Evolutionary conservation across 2,113 vertebrate genomes (phyloP), one percentile per base, ranked within the genome.

Genomic region (Pseudois nayaur): DNA sequence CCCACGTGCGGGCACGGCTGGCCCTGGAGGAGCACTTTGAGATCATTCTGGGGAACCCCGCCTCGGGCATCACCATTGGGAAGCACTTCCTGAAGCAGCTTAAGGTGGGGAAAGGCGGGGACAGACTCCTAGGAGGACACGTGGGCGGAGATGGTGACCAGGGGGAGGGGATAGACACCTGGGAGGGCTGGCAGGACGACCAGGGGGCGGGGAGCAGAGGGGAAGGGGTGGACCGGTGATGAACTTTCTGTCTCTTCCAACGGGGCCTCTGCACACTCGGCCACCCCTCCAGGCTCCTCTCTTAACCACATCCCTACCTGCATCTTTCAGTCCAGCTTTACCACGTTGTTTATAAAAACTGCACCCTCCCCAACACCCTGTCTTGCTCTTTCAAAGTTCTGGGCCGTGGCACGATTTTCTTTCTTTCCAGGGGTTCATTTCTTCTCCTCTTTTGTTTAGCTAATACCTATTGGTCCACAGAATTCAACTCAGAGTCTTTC

Each of bases 1-100:
- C 99, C 78, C 99, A 99, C 6, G 99, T 99, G 29, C 99, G 99
- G 91, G 99, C 99, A 33, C 99, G 99, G 55, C 98, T 99, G 71
- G 99, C 99, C 78, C 99, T 99, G 86, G 99, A 99, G 98, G 98
- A 99, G 92, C 99, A 98, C 71, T 99, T 99, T 76, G 99, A 99
- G 98, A 99, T 99, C 98, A 99, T 99, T 92, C 98, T 99, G 97
- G 99, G 99, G 64, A 99, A 98, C 98, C 99, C 99, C 67, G 98
- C 98, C 92, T 99, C 99, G 0, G 97, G 99, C 93, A 98, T 99
- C 97, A 99, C 98, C 3, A 97, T 99, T 6, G 99, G 99, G 85
- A 99, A 99, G 98, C 99, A 98, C 98, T 99, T 99, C 95, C 99
- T 99, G 96, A 99, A 99, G 62, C 99, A 99, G 91, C 99, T 99